These are phyloP conservation scores for Bombus pyrosoma DNA, from an alignment of 1,140 invertebrate genomes.

Conservation along the genomic window DNA sequence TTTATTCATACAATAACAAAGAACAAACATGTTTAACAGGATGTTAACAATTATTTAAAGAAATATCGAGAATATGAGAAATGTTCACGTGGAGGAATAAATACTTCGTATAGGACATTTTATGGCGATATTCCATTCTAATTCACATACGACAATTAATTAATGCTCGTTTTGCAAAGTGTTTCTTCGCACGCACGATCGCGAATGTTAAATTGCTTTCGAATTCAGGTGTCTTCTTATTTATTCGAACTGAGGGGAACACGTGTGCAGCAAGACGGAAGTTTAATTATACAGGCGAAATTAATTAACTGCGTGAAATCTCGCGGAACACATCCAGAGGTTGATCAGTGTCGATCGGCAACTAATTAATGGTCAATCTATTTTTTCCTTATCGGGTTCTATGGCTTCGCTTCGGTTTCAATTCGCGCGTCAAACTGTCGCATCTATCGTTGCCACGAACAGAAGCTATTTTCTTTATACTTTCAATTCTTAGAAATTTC, in stretches of 20 bases:
- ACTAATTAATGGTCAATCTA: slow-evolving; percentile 51
- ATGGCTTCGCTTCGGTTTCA: background rate
- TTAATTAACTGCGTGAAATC: slow-evolving; percentile 73
- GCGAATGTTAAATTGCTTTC: slow-evolving; percentile 13
- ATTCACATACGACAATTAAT: background rate
- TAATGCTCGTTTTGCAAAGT: background rate
- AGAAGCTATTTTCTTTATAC: too few species aligned
- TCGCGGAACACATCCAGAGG: slow-evolving; percentile 38
- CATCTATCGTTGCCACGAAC: background rate
- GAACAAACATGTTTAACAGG: too few species aligned
- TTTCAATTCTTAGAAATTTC: too few species aligned
- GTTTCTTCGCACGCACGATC: background rate
- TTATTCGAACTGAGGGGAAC: slow-evolving; percentile 18
- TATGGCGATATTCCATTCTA: background rate
- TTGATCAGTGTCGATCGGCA: slow-evolving; percentile 30
- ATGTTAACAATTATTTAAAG: background rate
- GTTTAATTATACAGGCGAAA: slow-evolving; percentile 61
- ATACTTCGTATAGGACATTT: background rate
- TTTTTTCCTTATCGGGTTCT: slow-evolving; percentile 30
- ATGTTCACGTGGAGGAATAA: background rate
- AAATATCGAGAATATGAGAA: background rate
- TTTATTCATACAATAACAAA: too few species aligned
- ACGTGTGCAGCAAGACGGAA: slow-evolving; percentile 29
- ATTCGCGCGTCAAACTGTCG: background rate
- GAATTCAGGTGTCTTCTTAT: slow-evolving; percentile 24